Conservation (phyloP, 2,888 invertebrate species). For the Oscheius sp. region DNA sequence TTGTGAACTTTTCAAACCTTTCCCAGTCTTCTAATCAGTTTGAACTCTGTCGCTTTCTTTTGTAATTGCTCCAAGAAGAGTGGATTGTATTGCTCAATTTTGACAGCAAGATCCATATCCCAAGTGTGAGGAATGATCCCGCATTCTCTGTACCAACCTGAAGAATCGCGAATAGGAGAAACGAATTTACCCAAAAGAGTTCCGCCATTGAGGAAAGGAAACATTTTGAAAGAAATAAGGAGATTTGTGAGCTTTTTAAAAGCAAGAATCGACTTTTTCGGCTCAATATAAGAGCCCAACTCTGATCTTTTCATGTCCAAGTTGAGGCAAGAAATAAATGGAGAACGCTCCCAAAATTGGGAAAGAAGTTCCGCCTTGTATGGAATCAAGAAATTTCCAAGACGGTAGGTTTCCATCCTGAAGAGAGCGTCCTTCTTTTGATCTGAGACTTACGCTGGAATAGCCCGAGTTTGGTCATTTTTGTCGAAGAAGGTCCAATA, state of each 20-base stretch:
- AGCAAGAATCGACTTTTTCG: slow-evolving; percentile 1
- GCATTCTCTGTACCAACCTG: slow-evolving; percentile 41
- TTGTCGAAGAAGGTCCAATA: slow-evolving; percentile 27
- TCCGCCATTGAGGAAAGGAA: slow-evolving; percentile 35
- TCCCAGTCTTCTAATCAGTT: slow-evolving; percentile 31
- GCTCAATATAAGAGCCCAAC: not conserved
- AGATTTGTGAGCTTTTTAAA: slow-evolving; percentile 28
- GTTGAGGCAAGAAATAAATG: not conserved
- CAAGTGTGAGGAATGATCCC: slow-evolving; percentile 35
- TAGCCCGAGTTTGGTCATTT: slow-evolving; percentile 17
- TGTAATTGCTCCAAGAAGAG: not conserved
- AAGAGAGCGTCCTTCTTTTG: not conserved
- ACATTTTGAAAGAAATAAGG: slow-evolving; percentile 30
- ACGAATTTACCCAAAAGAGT: slow-evolving; percentile 26
- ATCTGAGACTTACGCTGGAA: slow-evolving; percentile 20
- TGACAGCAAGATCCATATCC: slow-evolving; percentile 37
- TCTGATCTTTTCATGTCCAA: slow-evolving; percentile 3
- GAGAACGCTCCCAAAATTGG: slow-evolving; percentile 27
- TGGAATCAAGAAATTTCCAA: slow-evolving; percentile 23
- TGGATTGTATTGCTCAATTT: slow-evolving; percentile 34
- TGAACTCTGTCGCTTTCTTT: slow-evolving; percentile 6
- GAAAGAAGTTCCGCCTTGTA: not conserved
- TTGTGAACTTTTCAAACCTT: not conserved
- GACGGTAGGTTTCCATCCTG: slow-evolving; percentile 18
- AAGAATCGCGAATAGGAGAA: not conserved